These are phyloP conservation scores for Bombus sibiricus DNA, from an alignment of 1,140 invertebrate genomes.

Conservation along the genomic window DNA sequence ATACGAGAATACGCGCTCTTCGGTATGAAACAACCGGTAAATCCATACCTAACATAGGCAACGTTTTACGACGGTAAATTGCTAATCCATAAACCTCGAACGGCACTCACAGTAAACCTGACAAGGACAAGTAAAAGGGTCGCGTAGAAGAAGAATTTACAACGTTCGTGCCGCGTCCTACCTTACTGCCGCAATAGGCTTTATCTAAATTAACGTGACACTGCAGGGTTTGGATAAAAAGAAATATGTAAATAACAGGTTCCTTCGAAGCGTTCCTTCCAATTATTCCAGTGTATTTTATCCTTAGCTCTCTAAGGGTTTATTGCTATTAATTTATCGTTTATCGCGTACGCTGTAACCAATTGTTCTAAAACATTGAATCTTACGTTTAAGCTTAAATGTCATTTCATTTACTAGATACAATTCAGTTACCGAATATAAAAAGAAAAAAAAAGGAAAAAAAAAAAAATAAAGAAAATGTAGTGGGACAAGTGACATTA, in stretches of 20 bases:
- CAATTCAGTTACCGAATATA: no score
- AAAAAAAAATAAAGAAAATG: no score
- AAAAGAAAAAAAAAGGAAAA: no score
- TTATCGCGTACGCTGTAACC: background rate
- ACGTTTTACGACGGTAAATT: constrained; percentile 27
- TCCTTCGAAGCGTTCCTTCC: background rate
- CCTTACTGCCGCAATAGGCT: background rate
- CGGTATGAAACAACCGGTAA: constrained; percentile 19
- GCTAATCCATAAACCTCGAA: constrained; percentile 28
- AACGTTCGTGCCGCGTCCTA: background rate
- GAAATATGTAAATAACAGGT: background rate
- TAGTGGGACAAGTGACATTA: no score
- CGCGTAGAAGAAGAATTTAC: constrained; percentile 35
- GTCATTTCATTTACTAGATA: background rate
- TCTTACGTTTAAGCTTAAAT: background rate
- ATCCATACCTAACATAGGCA: constrained; percentile 10
- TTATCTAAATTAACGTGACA: constrained; percentile 35
- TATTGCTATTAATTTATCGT: background rate
- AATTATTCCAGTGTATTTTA: background rate
- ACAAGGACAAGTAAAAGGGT: constrained; percentile 13
- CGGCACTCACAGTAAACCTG: constrained; percentile 4
- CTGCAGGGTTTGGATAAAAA: background rate
- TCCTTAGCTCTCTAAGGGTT: no score
- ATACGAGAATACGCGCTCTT: background rate
- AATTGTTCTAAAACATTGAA: background rate